These are phyloP conservation scores for Sisyra terminalis DNA, from an alignment of 2,888 invertebrate genomes.

Conservation along the genomic window DNA sequence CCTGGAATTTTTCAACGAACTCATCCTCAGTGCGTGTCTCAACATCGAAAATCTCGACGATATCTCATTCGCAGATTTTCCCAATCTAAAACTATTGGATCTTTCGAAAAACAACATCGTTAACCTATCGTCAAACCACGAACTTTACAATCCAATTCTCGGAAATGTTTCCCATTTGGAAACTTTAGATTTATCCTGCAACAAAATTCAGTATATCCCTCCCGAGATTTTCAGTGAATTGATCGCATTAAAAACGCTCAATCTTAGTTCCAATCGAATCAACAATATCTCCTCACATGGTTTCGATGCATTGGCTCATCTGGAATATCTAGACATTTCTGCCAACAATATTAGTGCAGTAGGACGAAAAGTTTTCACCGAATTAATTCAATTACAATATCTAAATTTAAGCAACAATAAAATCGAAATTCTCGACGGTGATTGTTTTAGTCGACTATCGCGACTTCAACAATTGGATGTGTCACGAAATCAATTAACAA, in stretches of 20 bases:
- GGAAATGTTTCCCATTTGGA: conserved; percentile 27
- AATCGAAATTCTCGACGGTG: conserved; percentile 42
- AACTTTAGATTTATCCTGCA: conserved; percentile 41
- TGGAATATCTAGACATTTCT: conserved; percentile 54
- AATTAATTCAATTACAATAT: conserved; percentile 42
- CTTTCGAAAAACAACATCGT: conserved; percentile 16
- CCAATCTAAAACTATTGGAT: conserved; percentile 15
- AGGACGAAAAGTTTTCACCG: conserved; percentile 36
- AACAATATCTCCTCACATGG: conserved; percentile 34
- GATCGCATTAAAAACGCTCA: conserved; percentile 40
- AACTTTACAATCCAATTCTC: conserved; percentile 9
- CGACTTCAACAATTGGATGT: conserved; percentile 51
- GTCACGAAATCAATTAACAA: conserved; percentile 46
- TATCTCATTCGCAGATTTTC: conserved; percentile 11
- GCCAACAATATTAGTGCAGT: conserved; percentile 43
- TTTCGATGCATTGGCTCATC: conserved; percentile 39
- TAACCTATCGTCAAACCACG: neutral
- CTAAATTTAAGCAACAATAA: conserved; percentile 56
- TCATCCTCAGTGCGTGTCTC: conserved; percentile 10
- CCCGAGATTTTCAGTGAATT: conserved; percentile 35
- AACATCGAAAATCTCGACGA: conserved; percentile 1
- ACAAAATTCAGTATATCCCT: conserved; percentile 34
- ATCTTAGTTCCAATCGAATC: conserved; percentile 52
- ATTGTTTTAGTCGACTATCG: conserved; percentile 43
- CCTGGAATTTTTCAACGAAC: conserved; percentile 8